phyloP scores from a whole-genome alignment of 2,888 invertebrate genomes.

The Drosophila mettleri region DNA sequence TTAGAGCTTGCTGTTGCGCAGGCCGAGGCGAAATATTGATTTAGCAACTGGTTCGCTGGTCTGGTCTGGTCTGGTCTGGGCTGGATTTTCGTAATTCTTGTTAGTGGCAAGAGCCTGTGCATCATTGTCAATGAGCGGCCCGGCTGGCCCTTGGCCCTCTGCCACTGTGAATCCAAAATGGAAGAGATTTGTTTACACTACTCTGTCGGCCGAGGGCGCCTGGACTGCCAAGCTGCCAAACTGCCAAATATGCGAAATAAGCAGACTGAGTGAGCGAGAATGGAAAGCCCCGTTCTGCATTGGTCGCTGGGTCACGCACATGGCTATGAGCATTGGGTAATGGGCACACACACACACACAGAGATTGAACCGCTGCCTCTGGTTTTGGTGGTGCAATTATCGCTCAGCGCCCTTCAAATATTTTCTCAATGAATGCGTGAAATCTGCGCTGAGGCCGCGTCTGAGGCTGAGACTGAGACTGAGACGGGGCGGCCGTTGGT shows the following conservation, averaged over 20 bases:
- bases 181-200: constrained; percentile 59
- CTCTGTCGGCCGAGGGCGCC: constrained; percentile 11
- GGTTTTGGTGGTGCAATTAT: constrained; percentile 71
- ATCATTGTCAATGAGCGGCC: constrained; percentile 16
- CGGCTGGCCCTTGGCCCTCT: background rate
- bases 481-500: constrained; percentile 14
- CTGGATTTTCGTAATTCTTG: constrained; percentile 11
- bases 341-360: constrained; percentile 3
- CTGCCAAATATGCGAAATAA: constrained; percentile 18
- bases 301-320: constrained; percentile 48
- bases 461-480: background rate
- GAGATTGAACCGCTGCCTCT: constrained; percentile 2
- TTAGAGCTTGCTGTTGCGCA: background rate
- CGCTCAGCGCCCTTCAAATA: constrained; percentile 61
- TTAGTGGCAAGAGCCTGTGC: constrained; percentile 15
- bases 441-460: constrained; percentile 40
- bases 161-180: constrained; percentile 48
- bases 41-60: constrained; percentile 20
- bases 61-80: background rate
- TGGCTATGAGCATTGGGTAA: constrained; percentile 11
- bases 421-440: constrained; percentile 76
- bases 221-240: background rate
- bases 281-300: constrained; percentile 33
- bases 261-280: background rate
- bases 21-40: constrained; percentile 21